These are phyloP conservation scores for Geococcyx californianus DNA, from an alignment of 2,113 vertebrate species.

Conservation along the genomic window DNA sequence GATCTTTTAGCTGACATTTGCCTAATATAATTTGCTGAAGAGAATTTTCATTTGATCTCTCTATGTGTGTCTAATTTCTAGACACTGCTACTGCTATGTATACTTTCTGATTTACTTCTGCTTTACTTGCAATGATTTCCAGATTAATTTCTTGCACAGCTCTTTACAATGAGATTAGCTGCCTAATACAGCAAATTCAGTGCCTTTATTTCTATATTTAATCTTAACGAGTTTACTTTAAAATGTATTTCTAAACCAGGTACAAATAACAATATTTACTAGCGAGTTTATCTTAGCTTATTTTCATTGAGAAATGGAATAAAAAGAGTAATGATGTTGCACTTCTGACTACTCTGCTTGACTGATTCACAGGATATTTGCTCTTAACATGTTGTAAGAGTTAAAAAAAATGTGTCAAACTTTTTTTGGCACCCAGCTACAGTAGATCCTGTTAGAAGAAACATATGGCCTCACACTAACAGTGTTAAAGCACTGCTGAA, in stretches of 20 bases:
- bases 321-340: not conserved
- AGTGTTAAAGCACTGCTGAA: constrained; percentile 61
- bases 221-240: not conserved
- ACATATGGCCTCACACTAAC: constrained; percentile 60
- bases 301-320: constrained; percentile 34
- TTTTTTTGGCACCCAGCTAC: constrained; percentile 41
- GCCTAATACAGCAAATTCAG: not conserved
- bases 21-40: not conserved
- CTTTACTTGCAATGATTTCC: not conserved
- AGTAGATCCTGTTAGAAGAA: constrained; percentile 63
- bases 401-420: constrained; percentile 18
- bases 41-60: not conserved
- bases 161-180: not conserved
- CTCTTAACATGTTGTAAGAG: constrained; percentile 37
- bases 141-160: not conserved
- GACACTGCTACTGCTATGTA: not conserved
- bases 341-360: constrained; percentile 10
- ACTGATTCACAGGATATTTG: constrained; percentile 22
- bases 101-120: not conserved
- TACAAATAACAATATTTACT: not conserved
- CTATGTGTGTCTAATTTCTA: not conserved
- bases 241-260: not conserved
- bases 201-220: not conserved
- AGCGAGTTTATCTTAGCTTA: not conserved
- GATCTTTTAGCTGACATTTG: not conserved